Evolutionary conservation across 2,888 invertebrate species (phyloP).

Genomic region (Aricia artaxerxes): DNA sequence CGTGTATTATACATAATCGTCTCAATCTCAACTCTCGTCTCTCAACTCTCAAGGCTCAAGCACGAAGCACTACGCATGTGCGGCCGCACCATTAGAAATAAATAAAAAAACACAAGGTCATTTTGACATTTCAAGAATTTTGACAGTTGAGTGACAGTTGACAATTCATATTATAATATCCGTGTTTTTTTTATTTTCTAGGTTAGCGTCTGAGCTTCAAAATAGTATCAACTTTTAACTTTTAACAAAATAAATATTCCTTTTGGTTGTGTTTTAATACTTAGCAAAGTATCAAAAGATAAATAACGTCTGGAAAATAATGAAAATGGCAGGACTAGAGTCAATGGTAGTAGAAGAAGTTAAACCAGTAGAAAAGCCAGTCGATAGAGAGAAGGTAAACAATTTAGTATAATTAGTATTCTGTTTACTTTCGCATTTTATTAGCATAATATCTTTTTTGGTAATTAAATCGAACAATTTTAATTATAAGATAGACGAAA

Average conservation of each 20-base stretch:
- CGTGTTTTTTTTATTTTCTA: neutral
- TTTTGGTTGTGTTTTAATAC: neutral
- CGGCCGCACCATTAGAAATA: no score
- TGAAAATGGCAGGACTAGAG: constrained; percentile 84
- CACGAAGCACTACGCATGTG: no score
- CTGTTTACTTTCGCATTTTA: neutral
- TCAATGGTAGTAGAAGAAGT: constrained; percentile 92
- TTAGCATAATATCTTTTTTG: neutral
- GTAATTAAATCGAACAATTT: no score
- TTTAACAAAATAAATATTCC: neutral
- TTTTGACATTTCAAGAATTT: neutral
- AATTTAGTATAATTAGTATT: neutral
- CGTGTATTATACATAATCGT: no score
- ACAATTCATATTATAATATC: neutral
- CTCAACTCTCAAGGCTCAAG: no score
- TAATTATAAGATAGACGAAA: no score
- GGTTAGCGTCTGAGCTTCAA: neutral
- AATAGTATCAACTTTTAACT: neutral
- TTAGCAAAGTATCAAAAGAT: neutral
- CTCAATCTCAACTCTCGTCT: no score
- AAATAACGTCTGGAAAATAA: constrained; percentile 41
- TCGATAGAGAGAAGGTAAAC: constrained; percentile 93
- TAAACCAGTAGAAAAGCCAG: constrained; percentile 86
- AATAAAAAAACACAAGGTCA: neutral
- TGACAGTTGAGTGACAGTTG: neutral